These are phyloP conservation scores for Bombus superbus DNA, from an alignment of 1,140 invertebrate genomes.

Conservation along the genomic window DNA sequence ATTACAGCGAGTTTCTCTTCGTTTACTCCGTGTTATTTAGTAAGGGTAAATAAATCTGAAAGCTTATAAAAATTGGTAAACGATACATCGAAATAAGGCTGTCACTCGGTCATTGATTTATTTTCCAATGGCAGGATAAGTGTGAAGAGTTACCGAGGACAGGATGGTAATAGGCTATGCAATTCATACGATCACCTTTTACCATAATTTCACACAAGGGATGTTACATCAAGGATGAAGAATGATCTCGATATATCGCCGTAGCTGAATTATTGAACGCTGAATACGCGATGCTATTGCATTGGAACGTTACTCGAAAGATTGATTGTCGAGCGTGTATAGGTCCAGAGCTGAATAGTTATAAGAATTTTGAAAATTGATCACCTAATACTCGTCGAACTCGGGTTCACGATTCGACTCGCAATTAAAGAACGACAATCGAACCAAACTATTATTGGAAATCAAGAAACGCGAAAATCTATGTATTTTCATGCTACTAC, in stretches of 20 bases:
- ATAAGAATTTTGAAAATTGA: background rate
- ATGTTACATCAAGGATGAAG: slow-evolving; percentile 27
- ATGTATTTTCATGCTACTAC: background rate
- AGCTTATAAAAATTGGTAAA: background rate
- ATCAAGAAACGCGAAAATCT: no score
- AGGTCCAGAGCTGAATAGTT: background rate
- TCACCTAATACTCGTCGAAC: background rate
- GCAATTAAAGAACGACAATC: background rate
- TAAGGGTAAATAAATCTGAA: background rate
- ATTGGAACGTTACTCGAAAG: slow-evolving; percentile 19
- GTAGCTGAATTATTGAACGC: slow-evolving; percentile 35
- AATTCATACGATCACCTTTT: slow-evolving; percentile 20
- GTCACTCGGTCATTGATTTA: background rate
- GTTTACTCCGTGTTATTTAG: no score
- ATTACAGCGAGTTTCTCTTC: background rate
- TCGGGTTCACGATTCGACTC: background rate
- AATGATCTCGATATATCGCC: slow-evolving; percentile 39
- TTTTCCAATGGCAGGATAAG: background rate
- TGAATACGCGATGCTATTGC: slow-evolving; percentile 17
- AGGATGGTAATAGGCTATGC: background rate
- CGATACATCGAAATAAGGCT: background rate
- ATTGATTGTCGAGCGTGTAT: slow-evolving; percentile 16
- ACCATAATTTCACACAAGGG: slow-evolving; percentile 31
- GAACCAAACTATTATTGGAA: background rate
- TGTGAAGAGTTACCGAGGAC: background rate